phyloP scores from a whole-genome alignment of 1,140 invertebrate species.

The Sinella curviseta region DNA sequence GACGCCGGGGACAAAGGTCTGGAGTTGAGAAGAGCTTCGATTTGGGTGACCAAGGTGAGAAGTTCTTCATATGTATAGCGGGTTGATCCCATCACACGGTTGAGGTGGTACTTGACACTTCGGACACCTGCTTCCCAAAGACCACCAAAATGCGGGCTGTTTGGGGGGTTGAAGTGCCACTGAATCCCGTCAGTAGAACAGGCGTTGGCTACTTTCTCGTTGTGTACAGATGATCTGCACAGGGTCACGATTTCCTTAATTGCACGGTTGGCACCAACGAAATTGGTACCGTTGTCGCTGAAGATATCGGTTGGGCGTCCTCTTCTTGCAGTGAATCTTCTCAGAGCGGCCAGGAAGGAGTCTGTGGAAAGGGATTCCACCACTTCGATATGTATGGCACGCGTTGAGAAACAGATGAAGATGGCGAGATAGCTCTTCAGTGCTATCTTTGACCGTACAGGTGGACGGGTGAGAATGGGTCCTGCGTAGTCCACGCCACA shows the following conservation, averaged over 20 bases:
- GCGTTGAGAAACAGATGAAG: conserved; percentile 41
- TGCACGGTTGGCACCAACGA: conserved; percentile 50
- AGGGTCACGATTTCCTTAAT: conserved; percentile 6
- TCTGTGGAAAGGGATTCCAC: conserved; percentile 52
- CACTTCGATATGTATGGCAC: conserved; percentile 50
- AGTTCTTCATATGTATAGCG: background rate
- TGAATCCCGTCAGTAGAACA: background rate
- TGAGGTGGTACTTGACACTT: background rate
- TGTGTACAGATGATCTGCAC: background rate
- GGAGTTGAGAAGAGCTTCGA: conserved; percentile 52
- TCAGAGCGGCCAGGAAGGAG: conserved; percentile 53
- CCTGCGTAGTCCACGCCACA: conserved; percentile 52
- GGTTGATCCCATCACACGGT: background rate
- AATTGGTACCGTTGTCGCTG: conserved; percentile 56
- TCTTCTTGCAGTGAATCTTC: conserved; percentile 54
- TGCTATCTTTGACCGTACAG: background rate
- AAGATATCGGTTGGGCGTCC: conserved; percentile 52
- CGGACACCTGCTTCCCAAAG: background rate
- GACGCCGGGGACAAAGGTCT: conserved; percentile 47
- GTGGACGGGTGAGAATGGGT: conserved; percentile 40
- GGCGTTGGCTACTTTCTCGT: background rate
- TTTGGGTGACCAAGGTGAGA: conserved; percentile 43
- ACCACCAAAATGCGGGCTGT: background rate
- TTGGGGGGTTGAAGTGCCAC: background rate
- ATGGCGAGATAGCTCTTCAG: conserved; percentile 46